Evolutionary conservation across 2,888 invertebrate species (phyloP), one percentile per base, ranked within the genome.

Genomic region (Eupithecia subfuscata): DNA sequence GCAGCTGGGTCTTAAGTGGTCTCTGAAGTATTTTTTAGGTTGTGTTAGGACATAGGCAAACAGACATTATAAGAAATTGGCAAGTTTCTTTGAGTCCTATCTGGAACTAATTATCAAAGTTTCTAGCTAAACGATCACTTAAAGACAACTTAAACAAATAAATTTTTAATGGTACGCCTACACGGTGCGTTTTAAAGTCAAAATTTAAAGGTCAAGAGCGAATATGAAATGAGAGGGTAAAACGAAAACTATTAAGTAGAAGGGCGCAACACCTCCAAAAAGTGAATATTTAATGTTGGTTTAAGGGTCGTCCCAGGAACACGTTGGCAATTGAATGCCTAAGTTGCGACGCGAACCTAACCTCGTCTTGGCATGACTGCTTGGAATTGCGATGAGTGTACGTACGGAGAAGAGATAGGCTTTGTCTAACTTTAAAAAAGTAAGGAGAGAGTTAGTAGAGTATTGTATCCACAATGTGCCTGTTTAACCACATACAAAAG

Each of bases 1-100:
- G 34, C 72, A 67, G 70, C 63, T 73, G 56, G 6, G 70, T 18
- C n/a, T 22, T 14, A 22, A 25, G 40, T n/a, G 43, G 22, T 43
- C 68, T 16, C 40, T 45, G 43, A 43, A 25, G 22, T 40, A 1
- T 18, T 64, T 64, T 67, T 37, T 25, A 40, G 34, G 12, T 56
- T 11, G 11, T n/a, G n/a, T n/a, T n/a, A n/a, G n/a, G 9, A 6
- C 2, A 60, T 18, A 12, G 11, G 37, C n/a, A 70, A 56, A 34
- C 71, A 37, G 67, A 16, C n/a, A 22, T 52, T 37, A 56, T 68
- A 52, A 52, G 22, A 52, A 18, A 52, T 56, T 25, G 43, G 45
- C 45, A 18, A 48, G 45, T 48, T 18, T 18, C 18, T 48, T 48
- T 9, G 18, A 37, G 25, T 71, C 25, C 18, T 68, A 68, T 37